These are phyloP conservation scores for Labeo calbasu DNA, from an alignment of 2,797 vertebrate genomes.

Conservation along the genomic window DNA sequence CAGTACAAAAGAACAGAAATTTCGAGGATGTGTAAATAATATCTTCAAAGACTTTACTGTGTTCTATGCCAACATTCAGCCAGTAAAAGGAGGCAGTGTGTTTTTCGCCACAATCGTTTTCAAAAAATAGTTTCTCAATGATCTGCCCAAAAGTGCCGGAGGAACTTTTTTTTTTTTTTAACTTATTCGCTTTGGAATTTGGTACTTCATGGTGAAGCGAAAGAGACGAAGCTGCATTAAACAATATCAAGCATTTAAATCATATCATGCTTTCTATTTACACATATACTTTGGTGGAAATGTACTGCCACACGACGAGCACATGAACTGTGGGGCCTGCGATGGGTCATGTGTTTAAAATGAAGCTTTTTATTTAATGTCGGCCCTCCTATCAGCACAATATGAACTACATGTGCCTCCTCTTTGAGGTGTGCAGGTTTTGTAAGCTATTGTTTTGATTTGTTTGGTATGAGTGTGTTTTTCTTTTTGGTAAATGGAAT, in stretches of 20 bases:
- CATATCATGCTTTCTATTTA: constrained; percentile 25
- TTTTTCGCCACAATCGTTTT: constrained; percentile 9
- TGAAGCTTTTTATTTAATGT: constrained; percentile 41
- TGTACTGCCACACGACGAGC: constrained; percentile 24
- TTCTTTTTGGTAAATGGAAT: constrained; percentile 67
- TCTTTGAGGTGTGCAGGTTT: constrained; percentile 60
- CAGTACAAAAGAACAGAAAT: constrained; percentile 33
- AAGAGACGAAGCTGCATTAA: neutral
- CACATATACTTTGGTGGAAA: neutral
- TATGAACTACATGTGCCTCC: constrained; percentile 46
- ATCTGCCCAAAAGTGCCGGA: constrained; percentile 29
- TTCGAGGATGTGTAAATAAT: constrained; percentile 34
- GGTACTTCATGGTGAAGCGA: constrained; percentile 4
- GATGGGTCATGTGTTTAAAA: constrained; percentile 48
- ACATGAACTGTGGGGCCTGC: constrained; percentile 25
- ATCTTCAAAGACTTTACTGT: constrained; percentile 35
- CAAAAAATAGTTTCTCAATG: neutral
- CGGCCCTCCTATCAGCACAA: constrained; percentile 47
- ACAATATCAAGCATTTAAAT: neutral
- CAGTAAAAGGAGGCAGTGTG: neutral
- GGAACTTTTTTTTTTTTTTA: neutral
- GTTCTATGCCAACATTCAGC: constrained; percentile 41
- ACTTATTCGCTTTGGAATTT: neutral
- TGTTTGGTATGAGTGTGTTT: constrained; percentile 60
- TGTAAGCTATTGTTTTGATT: constrained; percentile 59